Conservation (phyloP, 1,140 invertebrate species). For the Oedothorax gibbosus region DNA sequence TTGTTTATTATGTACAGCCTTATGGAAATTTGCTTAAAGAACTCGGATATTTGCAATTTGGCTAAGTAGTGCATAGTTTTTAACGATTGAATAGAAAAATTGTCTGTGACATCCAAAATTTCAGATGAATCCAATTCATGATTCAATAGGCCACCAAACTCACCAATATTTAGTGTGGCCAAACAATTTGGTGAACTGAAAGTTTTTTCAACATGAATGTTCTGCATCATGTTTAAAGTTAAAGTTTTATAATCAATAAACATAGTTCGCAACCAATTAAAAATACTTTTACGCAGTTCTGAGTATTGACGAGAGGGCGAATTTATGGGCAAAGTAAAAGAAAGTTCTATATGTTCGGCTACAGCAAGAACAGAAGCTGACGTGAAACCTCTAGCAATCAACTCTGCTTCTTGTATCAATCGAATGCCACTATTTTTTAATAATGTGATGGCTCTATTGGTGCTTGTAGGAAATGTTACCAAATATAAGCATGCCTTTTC, state of each 20-base stretch:
- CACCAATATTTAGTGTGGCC: constrained; percentile 32
- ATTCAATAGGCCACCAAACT: constrained; percentile 40
- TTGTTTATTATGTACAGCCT: not conserved
- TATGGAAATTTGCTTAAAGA: constrained; percentile 14
- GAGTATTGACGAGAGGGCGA: constrained; percentile 18
- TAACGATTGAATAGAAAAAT: constrained; percentile 34
- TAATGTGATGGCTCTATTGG: too few species aligned
- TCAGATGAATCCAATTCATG: constrained; percentile 32
- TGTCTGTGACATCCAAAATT: constrained; percentile 17
- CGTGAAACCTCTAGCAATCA: constrained; percentile 47
- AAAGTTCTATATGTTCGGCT: constrained; percentile 35
- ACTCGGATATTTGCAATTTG: constrained; percentile 49
- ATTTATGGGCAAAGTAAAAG: constrained; percentile 21
- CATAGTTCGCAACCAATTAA: constrained; percentile 36
- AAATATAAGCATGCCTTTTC: not conserved
- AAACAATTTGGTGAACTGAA: constrained; percentile 30
- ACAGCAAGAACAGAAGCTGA: constrained; percentile 12
- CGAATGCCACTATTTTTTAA: constrained; percentile 34
- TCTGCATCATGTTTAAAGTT: constrained; percentile 8
- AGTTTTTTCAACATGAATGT: not conserved
- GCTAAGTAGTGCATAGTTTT: constrained; percentile 42
- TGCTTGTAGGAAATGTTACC: too few species aligned
- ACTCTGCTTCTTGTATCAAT: constrained; percentile 46
- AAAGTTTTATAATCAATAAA: constrained; percentile 12
- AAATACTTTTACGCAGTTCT: constrained; percentile 20